These are phyloP conservation scores for Orgyia antiqua DNA, from an alignment of 2,888 invertebrate species.

Conservation along the genomic window DNA sequence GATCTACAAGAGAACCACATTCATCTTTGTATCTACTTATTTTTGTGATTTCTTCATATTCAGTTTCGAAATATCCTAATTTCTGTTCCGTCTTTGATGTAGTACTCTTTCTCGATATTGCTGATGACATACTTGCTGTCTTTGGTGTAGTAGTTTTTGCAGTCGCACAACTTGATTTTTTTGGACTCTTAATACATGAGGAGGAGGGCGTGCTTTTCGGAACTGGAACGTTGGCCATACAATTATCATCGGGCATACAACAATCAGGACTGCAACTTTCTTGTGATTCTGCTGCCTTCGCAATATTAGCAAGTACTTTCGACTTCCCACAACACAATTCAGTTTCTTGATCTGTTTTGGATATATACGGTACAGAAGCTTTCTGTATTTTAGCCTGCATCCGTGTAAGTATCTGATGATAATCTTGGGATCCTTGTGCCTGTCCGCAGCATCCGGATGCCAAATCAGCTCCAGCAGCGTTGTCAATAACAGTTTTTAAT, in stretches of 20 bases:
- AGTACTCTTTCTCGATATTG: not conserved
- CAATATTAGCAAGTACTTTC: not conserved
- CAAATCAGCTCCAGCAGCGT: not conserved
- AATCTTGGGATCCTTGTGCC: not conserved
- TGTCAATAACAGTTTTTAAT: not conserved
- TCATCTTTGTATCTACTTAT: conserved; percentile 30
- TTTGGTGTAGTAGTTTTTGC: not conserved
- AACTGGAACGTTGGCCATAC: too few relatives aligned
- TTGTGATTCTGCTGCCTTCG: not conserved
- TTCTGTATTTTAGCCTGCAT: not conserved
- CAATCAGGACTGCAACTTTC: not conserved
- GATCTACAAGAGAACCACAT: conserved; percentile 37
- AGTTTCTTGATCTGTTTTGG: not conserved
- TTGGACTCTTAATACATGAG: too few relatives aligned
- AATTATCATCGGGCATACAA: too few relatives aligned
- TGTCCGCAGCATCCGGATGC: not conserved
- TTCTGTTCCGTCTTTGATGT: conserved; percentile 3
- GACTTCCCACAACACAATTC: not conserved
- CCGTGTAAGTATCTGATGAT: not conserved
- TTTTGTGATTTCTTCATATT: conserved; percentile 38
- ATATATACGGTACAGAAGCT: not conserved
- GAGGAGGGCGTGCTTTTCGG: too few relatives aligned
- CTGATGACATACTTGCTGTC: not conserved
- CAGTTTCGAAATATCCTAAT: conserved; percentile 29
- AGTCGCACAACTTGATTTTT: too few relatives aligned